Evolutionary conservation across 2,888 invertebrate species (phyloP), one percentile per base, ranked within the genome.

Genomic region (Drosophila nigricruria): DNA sequence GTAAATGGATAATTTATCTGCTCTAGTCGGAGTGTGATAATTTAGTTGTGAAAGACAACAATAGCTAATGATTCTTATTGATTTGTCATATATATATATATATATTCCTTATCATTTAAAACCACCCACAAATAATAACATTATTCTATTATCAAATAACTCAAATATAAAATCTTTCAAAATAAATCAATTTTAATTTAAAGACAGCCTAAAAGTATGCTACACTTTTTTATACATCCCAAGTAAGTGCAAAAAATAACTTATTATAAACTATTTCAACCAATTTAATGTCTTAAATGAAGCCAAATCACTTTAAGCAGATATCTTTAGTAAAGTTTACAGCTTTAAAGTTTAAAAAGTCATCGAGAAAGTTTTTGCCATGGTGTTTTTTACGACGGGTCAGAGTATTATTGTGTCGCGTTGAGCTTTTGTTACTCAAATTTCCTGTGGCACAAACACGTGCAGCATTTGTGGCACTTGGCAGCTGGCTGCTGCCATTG

Each of bases 381-480:
- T 12, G 27, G n/a, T 30, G 40, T 30, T 54, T 20, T 20, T 54
- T 40, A 30, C 40, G 30, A 18, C 18, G 42, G 42, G 30, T 63
- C 20, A 62, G 70, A 23, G 47, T 34, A 64, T 34, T 16, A 43
- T 53, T 34, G n/a, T 75, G 62, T 40, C 52, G 71, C 52, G 52
- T 47, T 61, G 9, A 47, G 38, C 16, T 57, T 43, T 60, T 56
- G 38, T 45, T 42, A 25, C 25, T 32, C 58, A 38, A 18, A 57
- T 63, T 67, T 72, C 49, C 68, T 65, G 64, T 69, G 64, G 49
- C 73, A 64, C 16, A 63, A 52, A 52, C 82, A 63, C 78, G 76
- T 78, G 60, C 70, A 38, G 54, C 27, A 32, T 59, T 74, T 74
- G 70, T 56, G 65, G 63, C 30, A 59, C 52, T 58, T 68, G 58